phyloP scores from a whole-genome alignment of 2,888 invertebrate species.

The Brenthis ino region DNA sequence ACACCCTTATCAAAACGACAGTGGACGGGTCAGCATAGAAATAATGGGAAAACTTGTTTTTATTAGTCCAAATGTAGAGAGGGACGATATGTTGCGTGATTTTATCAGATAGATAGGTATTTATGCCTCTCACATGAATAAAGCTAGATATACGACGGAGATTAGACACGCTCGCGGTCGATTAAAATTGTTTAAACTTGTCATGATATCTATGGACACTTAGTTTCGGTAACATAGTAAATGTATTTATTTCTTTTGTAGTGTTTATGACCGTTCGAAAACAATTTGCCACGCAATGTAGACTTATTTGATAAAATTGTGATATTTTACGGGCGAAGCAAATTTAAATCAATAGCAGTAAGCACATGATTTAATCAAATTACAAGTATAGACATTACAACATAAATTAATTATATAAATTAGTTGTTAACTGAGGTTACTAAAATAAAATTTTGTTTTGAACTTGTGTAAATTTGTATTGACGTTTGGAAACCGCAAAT shows the following conservation, averaged over 20 bases:
- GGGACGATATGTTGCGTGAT: constrained; percentile 49
- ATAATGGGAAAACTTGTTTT: constrained; percentile 72
- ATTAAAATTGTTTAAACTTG: constrained; percentile 40
- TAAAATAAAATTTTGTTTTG: constrained; percentile 57
- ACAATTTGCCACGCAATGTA: background rate
- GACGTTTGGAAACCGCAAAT: constrained; percentile 46
- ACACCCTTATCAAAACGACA: constrained; percentile 70
- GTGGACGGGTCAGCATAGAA: constrained; percentile 64
- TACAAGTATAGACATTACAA: background rate
- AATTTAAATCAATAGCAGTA: constrained; percentile 17
- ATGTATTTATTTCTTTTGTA: constrained; percentile 11
- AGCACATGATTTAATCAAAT: background rate
- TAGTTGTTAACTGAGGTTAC: constrained; percentile 57
- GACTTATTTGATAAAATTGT: background rate
- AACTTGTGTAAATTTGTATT: constrained; percentile 48
- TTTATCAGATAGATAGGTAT: constrained; percentile 51
- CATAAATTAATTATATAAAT: constrained; percentile 58
- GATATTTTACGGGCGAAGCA: constrained; percentile 36
- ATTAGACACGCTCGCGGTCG: constrained; percentile 42
- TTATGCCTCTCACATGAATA: constrained; percentile 49
- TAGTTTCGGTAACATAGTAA: constrained; percentile 4
- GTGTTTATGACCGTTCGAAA: background rate
- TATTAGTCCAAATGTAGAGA: constrained; percentile 46
- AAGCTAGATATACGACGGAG: constrained; percentile 45
- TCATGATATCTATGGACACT: constrained; percentile 15